Evolutionary conservation across 2,888 invertebrate genomes (phyloP).

Genomic region (Automeris io): DNA sequence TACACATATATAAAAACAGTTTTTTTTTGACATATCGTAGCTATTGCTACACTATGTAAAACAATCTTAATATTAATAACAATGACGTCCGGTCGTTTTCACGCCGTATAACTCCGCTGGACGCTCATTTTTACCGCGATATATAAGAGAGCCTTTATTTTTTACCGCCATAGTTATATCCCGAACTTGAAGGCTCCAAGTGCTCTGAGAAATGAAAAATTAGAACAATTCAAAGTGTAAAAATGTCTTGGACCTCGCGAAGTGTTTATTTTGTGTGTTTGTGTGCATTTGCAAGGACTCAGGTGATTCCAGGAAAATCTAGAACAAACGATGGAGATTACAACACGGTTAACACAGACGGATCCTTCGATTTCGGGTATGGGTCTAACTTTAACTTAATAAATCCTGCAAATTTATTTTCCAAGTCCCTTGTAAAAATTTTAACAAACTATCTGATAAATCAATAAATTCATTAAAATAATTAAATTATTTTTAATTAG

Average conservation of each 20-base stretch:
- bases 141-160: conserved; percentile 66
- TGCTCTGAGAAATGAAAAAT: conserved; percentile 33
- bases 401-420: conserved; percentile 3
- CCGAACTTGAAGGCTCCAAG: conserved; percentile 33
- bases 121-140: conserved; percentile 65
- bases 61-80: conserved; percentile 51
- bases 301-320: conserved; percentile 64
- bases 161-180: conserved; percentile 57
- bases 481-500: too few relatives aligned
- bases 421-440: too few relatives aligned
- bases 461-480: too few relatives aligned
- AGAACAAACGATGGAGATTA: conserved; percentile 76
- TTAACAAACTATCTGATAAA: too few relatives aligned
- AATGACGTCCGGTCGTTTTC: conserved; percentile 74
- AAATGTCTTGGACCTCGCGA: conserved; percentile 52
- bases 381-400: conserved; percentile 14
- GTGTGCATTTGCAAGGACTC: conserved; percentile 56
- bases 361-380: conserved; percentile 85
- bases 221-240: conserved; percentile 16
- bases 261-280: conserved; percentile 53
- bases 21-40: too few relatives aligned
- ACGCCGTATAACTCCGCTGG: conserved; percentile 56
- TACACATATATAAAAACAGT: too few relatives aligned
- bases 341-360: conserved; percentile 82
- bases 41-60: conserved; percentile 19